Evolutionary conservation across 2,888 invertebrate species (phyloP).

Genomic region (Sinhomidia bicolor): DNA sequence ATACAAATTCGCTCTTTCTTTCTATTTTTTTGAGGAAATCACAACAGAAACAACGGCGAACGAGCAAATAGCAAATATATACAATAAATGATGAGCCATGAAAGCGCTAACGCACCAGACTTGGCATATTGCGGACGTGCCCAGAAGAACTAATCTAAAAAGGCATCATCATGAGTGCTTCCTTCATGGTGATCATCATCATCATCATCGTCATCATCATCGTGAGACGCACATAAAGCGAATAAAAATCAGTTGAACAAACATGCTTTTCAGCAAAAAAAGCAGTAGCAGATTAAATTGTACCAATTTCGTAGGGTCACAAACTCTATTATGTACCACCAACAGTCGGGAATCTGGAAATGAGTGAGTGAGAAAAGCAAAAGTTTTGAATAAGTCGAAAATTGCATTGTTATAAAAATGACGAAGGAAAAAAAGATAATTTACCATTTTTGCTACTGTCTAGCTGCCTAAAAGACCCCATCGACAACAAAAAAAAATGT

Average conservation of each 20-base stretch:
- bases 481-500: not conserved
- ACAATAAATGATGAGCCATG: conserved; percentile 9
- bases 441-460: conserved; percentile 10
- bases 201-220: not conserved
- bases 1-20: no score
- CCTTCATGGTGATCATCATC: conserved; percentile 11
- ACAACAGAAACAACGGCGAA: not conserved
- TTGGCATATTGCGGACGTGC: conserved; percentile 50
- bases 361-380: not conserved
- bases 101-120: conserved; percentile 4
- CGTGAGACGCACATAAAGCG: conserved; percentile 58
- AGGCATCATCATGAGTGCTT: conserved; percentile 18
- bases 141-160: conserved; percentile 53
- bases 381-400: conserved; percentile 30
- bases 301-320: conserved; percentile 36
- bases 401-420: conserved; percentile 14
- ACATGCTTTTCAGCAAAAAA: conserved; percentile 36
- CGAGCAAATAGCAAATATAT: no score
- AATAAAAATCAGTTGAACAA: conserved; percentile 66
- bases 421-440: conserved; percentile 14
- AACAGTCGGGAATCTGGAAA: not conserved
- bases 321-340: not conserved
- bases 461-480: conserved; percentile 5
- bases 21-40: conserved; percentile 2
- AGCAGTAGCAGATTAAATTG: conserved; percentile 50